Conservation (phyloP, 2,113 vertebrate genomes). For the Elgaria multicarinata region DNA sequence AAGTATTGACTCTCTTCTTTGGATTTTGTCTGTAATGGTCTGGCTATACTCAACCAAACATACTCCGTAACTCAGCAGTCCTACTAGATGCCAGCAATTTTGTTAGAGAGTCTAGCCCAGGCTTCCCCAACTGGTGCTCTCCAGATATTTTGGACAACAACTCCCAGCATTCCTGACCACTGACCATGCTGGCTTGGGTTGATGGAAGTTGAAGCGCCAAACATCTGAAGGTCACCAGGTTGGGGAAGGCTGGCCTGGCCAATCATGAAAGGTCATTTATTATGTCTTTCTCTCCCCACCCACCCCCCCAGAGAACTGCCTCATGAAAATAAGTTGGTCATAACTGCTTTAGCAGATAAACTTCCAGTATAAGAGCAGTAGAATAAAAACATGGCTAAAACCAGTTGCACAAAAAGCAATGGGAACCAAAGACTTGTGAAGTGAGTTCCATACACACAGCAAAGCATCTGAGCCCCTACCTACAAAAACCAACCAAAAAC, state of each 20-base stretch:
- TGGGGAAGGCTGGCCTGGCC: background rate
- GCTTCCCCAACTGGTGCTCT: too few species aligned
- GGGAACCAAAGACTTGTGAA: background rate
- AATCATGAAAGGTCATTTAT: background rate
- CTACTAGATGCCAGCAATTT: background rate
- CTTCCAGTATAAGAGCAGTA: background rate
- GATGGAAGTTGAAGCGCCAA: too few species aligned
- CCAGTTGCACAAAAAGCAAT: background rate
- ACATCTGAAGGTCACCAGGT: too few species aligned
- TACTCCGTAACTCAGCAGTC: too few species aligned
- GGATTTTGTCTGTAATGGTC: background rate
- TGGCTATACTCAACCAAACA: background rate
- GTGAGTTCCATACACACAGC: background rate
- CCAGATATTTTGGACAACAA: too few species aligned
- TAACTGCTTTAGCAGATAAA: background rate
- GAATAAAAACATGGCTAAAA: background rate
- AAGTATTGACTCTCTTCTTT: background rate
- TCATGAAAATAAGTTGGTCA: background rate
- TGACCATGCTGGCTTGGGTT: too few species aligned
- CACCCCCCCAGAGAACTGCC: background rate
- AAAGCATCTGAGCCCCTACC: background rate
- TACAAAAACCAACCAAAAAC: background rate
- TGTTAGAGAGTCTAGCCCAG: background rate
- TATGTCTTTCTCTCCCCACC: too few species aligned
- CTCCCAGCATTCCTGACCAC: too few species aligned